Conservation (phyloP, 2,888 invertebrate genomes). For the Cryptocephalus primarius region DNA sequence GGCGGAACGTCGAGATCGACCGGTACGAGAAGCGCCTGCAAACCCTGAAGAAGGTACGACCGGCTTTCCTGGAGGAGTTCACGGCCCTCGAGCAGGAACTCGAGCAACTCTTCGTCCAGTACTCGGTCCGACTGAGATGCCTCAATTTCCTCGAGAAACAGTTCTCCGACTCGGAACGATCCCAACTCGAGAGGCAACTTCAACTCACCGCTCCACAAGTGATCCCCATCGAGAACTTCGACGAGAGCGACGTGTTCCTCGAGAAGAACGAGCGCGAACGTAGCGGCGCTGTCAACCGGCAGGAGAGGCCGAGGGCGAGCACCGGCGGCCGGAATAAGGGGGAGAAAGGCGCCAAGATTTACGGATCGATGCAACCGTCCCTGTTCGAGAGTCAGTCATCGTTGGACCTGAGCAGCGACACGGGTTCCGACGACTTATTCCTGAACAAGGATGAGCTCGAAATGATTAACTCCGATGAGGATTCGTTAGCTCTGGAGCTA, state of each 20-base stretch:
- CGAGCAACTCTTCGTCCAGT: constrained; percentile 73
- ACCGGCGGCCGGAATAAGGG: constrained; percentile 40
- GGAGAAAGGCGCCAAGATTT: constrained; percentile 18
- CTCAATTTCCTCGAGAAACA: constrained; percentile 80
- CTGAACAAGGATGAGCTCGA: constrained; percentile 36
- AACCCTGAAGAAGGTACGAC: constrained; percentile 37
- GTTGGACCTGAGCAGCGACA: constrained; percentile 29
- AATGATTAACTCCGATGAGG: constrained; percentile 33
- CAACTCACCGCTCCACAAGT: constrained; percentile 47
- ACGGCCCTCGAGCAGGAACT: constrained; percentile 79
- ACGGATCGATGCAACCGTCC: constrained; percentile 28
- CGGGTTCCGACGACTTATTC: constrained; percentile 34
- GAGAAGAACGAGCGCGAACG: constrained; percentile 20
- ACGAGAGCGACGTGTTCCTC: constrained; percentile 22
- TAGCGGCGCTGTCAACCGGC: constrained; percentile 25
- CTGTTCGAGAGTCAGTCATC: constrained; percentile 29
- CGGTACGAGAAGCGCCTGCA: constrained; percentile 64
- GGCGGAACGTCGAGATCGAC: constrained; percentile 79
- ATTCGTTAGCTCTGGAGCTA: constrained; percentile 32
- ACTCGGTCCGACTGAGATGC: constrained; percentile 79
- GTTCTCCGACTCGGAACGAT: constrained; percentile 68
- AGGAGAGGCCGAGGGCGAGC: constrained; percentile 40
- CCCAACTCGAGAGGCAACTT: constrained; percentile 66
- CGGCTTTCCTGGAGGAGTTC: constrained; percentile 94
- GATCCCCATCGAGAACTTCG: constrained; percentile 33